Conservation (phyloP, 2,888 invertebrate genomes). For the Macrophya alboannulata region DNA sequence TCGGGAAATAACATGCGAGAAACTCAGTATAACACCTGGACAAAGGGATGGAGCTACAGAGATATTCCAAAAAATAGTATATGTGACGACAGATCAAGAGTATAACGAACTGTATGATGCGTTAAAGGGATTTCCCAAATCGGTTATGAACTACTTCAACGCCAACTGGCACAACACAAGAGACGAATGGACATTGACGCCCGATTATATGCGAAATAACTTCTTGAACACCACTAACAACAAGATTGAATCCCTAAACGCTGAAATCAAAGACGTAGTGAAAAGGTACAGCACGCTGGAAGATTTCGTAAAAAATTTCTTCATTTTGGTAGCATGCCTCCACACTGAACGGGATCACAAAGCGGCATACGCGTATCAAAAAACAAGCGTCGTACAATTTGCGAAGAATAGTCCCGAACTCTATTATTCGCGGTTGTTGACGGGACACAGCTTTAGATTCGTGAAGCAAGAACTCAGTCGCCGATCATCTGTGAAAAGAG, state of each 20-base stretch:
- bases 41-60: conserved; percentile 56
- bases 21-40: conserved; percentile 58
- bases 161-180: conserved; percentile 57
- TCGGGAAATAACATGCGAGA: conserved; percentile 60
- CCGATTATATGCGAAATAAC: conserved; percentile 54
- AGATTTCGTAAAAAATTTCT: conserved; percentile 57
- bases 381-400: background rate
- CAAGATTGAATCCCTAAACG: conserved; percentile 56
- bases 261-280: conserved; percentile 48
- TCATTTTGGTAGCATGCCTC: conserved; percentile 40
- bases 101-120: conserved; percentile 8
- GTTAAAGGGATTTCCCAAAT: conserved; percentile 34
- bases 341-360: conserved; percentile 56
- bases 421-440: conserved; percentile 11
- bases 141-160: conserved; percentile 51
- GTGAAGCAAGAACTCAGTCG: background rate
- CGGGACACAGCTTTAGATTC: background rate
- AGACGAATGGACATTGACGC: conserved; percentile 57
- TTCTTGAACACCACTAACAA: conserved; percentile 60
- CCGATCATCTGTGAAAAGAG: background rate
- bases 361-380: conserved; percentile 55
- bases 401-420: too few relatives aligned
- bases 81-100: conserved; percentile 20
- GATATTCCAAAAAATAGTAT: conserved; percentile 57
- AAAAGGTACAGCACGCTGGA: conserved; percentile 55